A percentile compares a stretch with the other conserved stretches of the same genome.
phyloP scores from a whole-genome alignment of 2,113 vertebrate species.

The Tautogolabrus adspersus region DNA sequence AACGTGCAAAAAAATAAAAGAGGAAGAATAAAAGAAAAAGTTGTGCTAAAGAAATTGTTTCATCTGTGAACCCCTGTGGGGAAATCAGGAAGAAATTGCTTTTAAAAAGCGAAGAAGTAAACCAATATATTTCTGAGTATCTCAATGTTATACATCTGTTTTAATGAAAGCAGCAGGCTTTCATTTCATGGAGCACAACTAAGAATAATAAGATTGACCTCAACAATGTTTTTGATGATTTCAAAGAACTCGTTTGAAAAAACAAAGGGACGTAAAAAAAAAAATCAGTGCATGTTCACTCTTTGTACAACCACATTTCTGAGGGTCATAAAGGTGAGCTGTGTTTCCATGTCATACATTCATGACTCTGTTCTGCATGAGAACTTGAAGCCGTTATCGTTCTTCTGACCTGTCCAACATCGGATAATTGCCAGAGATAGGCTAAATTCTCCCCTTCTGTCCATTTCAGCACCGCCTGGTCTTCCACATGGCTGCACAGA shows the following conservation, averaged over 20 bases:
- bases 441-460: slow-evolving; percentile 52
- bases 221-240: slow-evolving; percentile 25
- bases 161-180: slow-evolving; percentile 8
- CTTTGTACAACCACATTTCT: slow-evolving; percentile 6
- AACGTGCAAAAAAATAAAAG: slow-evolving; percentile 24
- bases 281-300: slow-evolving; percentile 9
- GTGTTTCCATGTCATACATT: slow-evolving; percentile 57
- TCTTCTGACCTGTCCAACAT: slow-evolving; percentile 66
- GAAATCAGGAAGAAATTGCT: slow-evolving; percentile 51
- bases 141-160: slow-evolving; percentile 41
- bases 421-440: slow-evolving; percentile 68
- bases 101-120: slow-evolving; percentile 40
- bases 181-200: slow-evolving; percentile 16
- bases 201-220: slow-evolving; percentile 21
- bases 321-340: slow-evolving; percentile 17
- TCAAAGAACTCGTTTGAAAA: slow-evolving; percentile 12
- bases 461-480: slow-evolving; percentile 37
- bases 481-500: slow-evolving; percentile 55
- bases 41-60: slow-evolving; percentile 53
- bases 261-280: neutral
- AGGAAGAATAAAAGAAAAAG: slow-evolving; percentile 12
- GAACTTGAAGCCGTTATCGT: slow-evolving; percentile 61
- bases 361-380: slow-evolving; percentile 71
- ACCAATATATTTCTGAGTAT: slow-evolving; percentile 39
- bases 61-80: slow-evolving; percentile 55